phyloP scores from a whole-genome alignment of 1,140 invertebrate genomes.

The Zaprionus lachaisei region DNA sequence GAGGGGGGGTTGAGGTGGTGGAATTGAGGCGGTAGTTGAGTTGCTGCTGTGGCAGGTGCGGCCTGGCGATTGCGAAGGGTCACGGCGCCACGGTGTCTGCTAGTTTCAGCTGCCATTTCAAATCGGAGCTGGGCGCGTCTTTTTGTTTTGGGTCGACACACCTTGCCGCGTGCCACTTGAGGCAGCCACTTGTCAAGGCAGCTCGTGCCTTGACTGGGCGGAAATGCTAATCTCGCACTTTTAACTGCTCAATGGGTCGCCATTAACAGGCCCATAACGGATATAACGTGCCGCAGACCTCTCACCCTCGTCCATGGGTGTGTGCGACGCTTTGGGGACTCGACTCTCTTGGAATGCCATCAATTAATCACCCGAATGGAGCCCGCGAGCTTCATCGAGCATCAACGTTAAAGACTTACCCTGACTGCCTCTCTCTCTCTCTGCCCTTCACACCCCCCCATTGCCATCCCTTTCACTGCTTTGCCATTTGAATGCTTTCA shows the following conservation, averaged over 20 bases:
- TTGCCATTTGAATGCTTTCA: slow-evolving; percentile 66
- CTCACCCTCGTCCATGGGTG: slow-evolving; percentile 8
- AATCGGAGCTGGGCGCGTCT: neutral
- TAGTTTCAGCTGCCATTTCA: slow-evolving; percentile 1
- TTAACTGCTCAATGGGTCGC: slow-evolving; percentile 69
- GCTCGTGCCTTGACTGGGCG: slow-evolving; percentile 32
- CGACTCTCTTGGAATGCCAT: slow-evolving; percentile 50
- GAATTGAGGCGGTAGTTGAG: neutral
- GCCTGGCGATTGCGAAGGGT: neutral
- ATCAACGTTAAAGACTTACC: slow-evolving; percentile 29
- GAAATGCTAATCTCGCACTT: slow-evolving; percentile 64
- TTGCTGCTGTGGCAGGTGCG: neutral
- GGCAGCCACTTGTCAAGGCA: slow-evolving; percentile 23
- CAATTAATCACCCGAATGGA: slow-evolving; percentile 74
- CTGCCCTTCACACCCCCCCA: neutral
- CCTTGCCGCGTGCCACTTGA: slow-evolving; percentile 28
- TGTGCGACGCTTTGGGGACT: slow-evolving; percentile 25
- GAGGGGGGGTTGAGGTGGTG: neutral
- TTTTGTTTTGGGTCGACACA: neutral
- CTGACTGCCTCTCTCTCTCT: neutral
- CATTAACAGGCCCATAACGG: slow-evolving; percentile 66
- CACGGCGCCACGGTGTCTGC: neutral
- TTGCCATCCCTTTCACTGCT: slow-evolving; percentile 16
- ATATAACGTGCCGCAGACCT: slow-evolving; percentile 24
- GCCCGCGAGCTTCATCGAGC: slow-evolving; percentile 48